Conservation (phyloP, 2,888 invertebrate species). For the Lapara coniferarum region DNA sequence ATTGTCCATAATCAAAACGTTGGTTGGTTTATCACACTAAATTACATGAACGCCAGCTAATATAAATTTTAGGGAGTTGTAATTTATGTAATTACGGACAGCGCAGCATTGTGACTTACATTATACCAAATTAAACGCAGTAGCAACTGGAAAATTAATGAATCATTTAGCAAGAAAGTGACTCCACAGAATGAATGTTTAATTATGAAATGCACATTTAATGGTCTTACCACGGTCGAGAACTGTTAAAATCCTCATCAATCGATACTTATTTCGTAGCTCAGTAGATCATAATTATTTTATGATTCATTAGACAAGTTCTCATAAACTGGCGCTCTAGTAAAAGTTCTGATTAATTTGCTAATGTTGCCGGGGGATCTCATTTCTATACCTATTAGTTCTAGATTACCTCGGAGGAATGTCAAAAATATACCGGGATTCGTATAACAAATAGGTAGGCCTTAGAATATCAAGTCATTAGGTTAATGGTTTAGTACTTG, state of each 20-base stretch:
- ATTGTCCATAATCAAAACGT: not conserved
- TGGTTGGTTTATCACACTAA: too few relatives aligned
- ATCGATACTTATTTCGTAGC: not conserved
- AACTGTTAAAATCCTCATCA: not conserved
- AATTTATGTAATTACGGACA: not conserved
- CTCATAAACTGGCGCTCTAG: not conserved
- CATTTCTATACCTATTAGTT: not conserved
- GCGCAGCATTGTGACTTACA: too few relatives aligned
- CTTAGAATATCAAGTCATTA: not conserved
- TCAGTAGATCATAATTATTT: slow-evolving; percentile 8
- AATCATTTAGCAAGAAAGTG: not conserved
- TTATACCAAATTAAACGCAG: too few relatives aligned
- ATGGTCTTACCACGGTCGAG: not conserved
- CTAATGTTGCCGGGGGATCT: not conserved
- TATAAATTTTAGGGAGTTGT: not conserved
- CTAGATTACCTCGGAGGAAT: not conserved
- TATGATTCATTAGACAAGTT: slow-evolving; percentile 7
- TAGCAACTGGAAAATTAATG: too few relatives aligned
- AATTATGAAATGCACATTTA: too few relatives aligned
- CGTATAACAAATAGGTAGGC: not conserved
- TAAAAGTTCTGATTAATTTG: slow-evolving; percentile 8
- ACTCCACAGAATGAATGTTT: not conserved
- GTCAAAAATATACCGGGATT: not conserved
- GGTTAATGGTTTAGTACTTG: not conserved
- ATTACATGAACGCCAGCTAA: not conserved